Evolutionary conservation across 1,140 invertebrate species (phyloP), one percentile per base, ranked within the genome.

Genomic region (Drosophila pallidifrons): DNA sequence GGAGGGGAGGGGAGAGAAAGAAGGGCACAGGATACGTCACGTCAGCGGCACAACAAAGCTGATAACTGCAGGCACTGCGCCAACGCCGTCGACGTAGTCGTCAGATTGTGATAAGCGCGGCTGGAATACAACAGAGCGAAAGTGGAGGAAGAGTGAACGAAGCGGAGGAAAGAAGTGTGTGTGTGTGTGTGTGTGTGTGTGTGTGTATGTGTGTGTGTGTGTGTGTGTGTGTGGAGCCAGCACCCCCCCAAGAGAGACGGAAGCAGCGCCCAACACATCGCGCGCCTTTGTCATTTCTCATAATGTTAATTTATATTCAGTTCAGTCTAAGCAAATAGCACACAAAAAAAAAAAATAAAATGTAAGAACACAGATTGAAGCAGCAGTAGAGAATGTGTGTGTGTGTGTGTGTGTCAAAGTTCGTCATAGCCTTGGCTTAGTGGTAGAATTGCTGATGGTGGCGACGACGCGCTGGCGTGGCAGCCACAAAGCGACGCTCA

Each of bases 231-330:
- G 55, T 5, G 4, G 16, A 8, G 16, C 5, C 25, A 32, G 41
- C 57, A 2, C 43, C 25, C 43, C 20, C 20, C 20, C 20, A 25
- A 45, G 49, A 55, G 11, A 47, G 52, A 43, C 75, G 69, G 75
- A 78, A 86, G 63, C 52, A 55, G 63, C 76, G 60, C 69, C 57
- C 57, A 58, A 67, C 68, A 73, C 74, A 76, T 66, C 52, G 66
- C 72, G 52, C 71, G 68, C 82, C 72, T 87, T 87, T 87, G 83
- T 87, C 85, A 88, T 88, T 88, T 88, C 71, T 88, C 83, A 88
- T 88, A 88, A 88, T 79, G 81, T 88, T 88, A 88, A 88, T 88
- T 88, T 89, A 89, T 88, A 88, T 89, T 88, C 85, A 88, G 85
- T 88, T 89, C 85, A 88, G 83, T 89, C 85, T 88, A 88, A 83